Percentiles rank a stretch among this genome's conserved stretches.
These are phyloP conservation scores for Cyrtodaria siliqua DNA, from an alignment of 2,888 invertebrate species.

Conservation along the genomic window DNA sequence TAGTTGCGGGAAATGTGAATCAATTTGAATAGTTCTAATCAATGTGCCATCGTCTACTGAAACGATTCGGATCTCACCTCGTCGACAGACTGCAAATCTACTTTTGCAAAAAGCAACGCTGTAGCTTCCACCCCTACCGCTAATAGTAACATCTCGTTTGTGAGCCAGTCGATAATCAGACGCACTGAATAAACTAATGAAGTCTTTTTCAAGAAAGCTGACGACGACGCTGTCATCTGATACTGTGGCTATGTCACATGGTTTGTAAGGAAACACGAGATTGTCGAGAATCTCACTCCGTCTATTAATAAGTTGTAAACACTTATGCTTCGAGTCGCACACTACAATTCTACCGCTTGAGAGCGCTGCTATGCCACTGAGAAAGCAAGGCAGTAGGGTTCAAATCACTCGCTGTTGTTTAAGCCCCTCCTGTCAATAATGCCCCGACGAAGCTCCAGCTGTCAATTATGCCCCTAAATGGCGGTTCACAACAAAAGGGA, in stretches of 20 bases:
- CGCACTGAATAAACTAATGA: conserved; percentile 44
- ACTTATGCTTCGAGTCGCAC: conserved; percentile 55
- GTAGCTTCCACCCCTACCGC: conserved; percentile 59
- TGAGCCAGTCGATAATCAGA: conserved; percentile 37
- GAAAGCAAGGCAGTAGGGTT: too few relatives aligned
- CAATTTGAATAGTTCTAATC: conserved; percentile 43
- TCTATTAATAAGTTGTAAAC: conserved; percentile 51
- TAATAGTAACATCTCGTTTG: conserved; percentile 36
- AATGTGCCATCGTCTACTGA: conserved; percentile 36
- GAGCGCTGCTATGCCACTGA: conserved; percentile 51
- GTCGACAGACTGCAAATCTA: conserved; percentile 54
- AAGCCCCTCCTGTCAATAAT: too few relatives aligned
- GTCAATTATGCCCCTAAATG: too few relatives aligned
- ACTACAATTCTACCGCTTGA: conserved; percentile 47
- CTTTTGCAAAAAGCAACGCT: conserved; percentile 46
- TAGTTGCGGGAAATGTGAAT: conserved; percentile 57
- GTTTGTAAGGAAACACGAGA: conserved; percentile 47
- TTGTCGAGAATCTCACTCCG: conserved; percentile 52
- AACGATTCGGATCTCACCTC: conserved; percentile 56
- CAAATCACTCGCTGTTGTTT: too few relatives aligned
- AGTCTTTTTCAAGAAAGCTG: conserved; percentile 59
- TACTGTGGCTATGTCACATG: conserved; percentile 44
- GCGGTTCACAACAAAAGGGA: too few relatives aligned
- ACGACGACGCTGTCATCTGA: conserved; percentile 49
- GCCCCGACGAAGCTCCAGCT: too few relatives aligned